These are phyloP conservation scores for Stenopsyche tienmushanensis DNA, from an alignment of 1,140 invertebrate genomes.

Conservation along the genomic window DNA sequence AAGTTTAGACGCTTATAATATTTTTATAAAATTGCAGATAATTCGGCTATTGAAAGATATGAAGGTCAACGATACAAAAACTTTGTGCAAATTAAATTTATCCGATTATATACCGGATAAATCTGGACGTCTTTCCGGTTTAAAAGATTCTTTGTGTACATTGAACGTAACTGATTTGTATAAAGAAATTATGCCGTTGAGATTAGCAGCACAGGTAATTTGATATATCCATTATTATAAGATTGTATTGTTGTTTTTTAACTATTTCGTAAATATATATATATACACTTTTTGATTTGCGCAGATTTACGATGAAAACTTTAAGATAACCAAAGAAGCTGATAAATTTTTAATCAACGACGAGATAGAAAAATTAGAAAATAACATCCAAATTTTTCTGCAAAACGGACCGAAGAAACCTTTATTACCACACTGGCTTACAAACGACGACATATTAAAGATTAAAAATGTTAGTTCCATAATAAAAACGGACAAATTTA, in stretches of 20 bases:
- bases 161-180: conserved; percentile 43
- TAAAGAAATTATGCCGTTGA: conserved; percentile 47
- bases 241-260: too few species aligned
- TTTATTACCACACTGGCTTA: conserved; percentile 46
- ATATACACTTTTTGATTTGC: conserved; percentile 22
- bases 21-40: conserved; percentile 43
- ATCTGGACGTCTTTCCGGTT: conserved; percentile 42
- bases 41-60: conserved; percentile 50
- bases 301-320: conserved; percentile 47
- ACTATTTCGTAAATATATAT: too few species aligned
- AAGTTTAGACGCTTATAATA: too few species aligned
- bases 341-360: conserved; percentile 43
- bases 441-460: conserved; percentile 43
- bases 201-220: conserved; percentile 50
- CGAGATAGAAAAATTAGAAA: conserved; percentile 43
- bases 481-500: conserved; percentile 26
- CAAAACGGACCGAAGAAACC: conserved; percentile 44
- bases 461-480: conserved; percentile 42
- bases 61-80: conserved; percentile 46
- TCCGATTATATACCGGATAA: conserved; percentile 50
- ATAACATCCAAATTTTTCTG: conserved; percentile 41
- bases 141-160: conserved; percentile 45
- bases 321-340: conserved; percentile 45
- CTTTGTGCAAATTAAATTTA: conserved; percentile 47
- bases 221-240: neutral